A percentile compares a stretch with the other conserved stretches of the same genome.
Conservation (phyloP, 2,888 invertebrate genomes). For the Entomobrya multifasciata region DNA sequence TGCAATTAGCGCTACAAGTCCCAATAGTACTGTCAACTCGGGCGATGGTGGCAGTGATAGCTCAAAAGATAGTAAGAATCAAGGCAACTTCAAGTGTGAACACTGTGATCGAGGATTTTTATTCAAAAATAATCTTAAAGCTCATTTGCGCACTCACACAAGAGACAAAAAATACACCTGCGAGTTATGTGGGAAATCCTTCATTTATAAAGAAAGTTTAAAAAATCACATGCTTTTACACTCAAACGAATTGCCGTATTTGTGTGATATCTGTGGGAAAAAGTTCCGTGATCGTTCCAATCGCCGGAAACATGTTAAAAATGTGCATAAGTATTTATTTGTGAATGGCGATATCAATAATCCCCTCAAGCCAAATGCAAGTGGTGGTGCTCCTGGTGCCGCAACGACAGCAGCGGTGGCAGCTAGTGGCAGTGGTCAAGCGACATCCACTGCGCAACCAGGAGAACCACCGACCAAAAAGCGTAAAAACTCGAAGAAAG, state of each 20-base stretch:
- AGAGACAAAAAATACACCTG: constrained; percentile 79
- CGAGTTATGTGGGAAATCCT: constrained; percentile 78
- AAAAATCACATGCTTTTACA: constrained; percentile 80
- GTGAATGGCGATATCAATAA: constrained; percentile 76
- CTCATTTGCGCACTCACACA: constrained; percentile 79
- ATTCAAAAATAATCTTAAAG: constrained; percentile 78
- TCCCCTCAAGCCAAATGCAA: constrained; percentile 60
- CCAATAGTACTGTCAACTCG: constrained; percentile 14
- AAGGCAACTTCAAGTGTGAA: constrained; percentile 79
- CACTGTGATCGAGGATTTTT: constrained; percentile 79
- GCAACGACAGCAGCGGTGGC: constrained; percentile 20
- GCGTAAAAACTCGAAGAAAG: constrained; percentile 64
- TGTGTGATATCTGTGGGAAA: constrained; percentile 79
- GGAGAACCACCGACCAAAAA: constrained; percentile 71
- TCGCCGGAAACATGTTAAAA: constrained; percentile 79
- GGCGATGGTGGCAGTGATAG: constrained; percentile 54
- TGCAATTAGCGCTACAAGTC: constrained; percentile 33
- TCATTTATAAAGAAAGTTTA: constrained; percentile 79
- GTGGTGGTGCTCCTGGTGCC: too few species aligned
- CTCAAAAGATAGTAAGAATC: constrained; percentile 76
- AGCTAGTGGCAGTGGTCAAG: constrained; percentile 43
- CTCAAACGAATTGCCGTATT: constrained; percentile 78
- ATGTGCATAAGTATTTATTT: constrained; percentile 79
- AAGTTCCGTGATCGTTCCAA: constrained; percentile 79
- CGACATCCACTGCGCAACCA: constrained; percentile 48